Evolutionary conservation across 2,113 vertebrate species (phyloP).

Genomic region (Petrocephalus microphthalmus): DNA sequence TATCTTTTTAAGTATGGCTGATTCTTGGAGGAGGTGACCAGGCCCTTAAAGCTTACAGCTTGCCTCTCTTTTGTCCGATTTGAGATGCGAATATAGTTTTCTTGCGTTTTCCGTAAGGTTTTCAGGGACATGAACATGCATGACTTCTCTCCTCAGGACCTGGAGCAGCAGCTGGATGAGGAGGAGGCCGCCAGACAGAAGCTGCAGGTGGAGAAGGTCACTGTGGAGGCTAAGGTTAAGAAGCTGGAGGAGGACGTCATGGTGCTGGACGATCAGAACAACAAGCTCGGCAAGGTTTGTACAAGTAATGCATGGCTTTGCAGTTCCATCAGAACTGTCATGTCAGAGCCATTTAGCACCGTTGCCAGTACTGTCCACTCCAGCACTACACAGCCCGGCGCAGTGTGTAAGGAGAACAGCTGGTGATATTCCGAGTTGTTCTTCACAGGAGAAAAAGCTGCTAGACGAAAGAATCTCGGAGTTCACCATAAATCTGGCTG

Average conservation of each 20-base stretch:
- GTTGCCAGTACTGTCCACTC: background rate
- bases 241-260: constrained; percentile 89
- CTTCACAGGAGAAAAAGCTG: constrained; percentile 84
- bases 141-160: constrained; percentile 61
- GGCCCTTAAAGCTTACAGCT: background rate
- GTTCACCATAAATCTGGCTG: constrained; percentile 87
- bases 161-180: constrained; percentile 95
- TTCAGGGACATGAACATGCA: background rate
- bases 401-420: background rate
- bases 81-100: background rate
- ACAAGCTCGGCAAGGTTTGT: constrained; percentile 82
- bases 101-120: background rate
- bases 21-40: background rate
- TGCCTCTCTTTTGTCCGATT: background rate
- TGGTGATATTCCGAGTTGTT: background rate
- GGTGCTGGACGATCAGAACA: constrained; percentile 88
- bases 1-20: background rate
- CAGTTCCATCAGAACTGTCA: background rate
- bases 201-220: constrained; percentile 93
- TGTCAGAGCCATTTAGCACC: background rate
- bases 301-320: background rate
- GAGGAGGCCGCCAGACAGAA: constrained; percentile 92
- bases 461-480: constrained; percentile 89
- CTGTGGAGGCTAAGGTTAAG: constrained; percentile 87
- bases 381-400: background rate